These are phyloP conservation scores for Meandrina meandrites DNA, from an alignment of 92 coral and sea anemone genomes.

Conservation along the genomic window DNA sequence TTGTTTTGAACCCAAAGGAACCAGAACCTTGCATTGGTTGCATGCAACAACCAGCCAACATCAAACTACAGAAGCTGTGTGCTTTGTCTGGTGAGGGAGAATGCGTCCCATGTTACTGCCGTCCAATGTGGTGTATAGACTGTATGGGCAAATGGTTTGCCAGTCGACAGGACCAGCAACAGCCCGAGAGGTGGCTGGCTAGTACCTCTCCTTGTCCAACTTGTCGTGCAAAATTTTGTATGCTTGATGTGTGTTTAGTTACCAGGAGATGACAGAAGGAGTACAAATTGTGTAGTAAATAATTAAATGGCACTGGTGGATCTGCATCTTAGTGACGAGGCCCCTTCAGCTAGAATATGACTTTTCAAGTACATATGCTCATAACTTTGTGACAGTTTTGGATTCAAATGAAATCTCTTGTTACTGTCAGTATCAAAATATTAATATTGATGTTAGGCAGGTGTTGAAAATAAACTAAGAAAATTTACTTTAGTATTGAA, in stretches of 20 bases:
- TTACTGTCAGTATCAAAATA: no score
- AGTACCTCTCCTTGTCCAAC: slow-evolving; percentile 95
- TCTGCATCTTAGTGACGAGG: neutral
- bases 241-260: slow-evolving; percentile 88
- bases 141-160: slow-evolving; percentile 99
- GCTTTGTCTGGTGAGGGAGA: slow-evolving; percentile 82
- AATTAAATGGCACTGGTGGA: neutral
- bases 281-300: no score
- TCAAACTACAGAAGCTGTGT: slow-evolving; percentile 92
- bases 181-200: slow-evolving; percentile 93
- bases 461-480: no score
- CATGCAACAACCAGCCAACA: slow-evolving; percentile 87
- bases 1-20: slow-evolving; percentile 38
- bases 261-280: slow-evolving; percentile 45
- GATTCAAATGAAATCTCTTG: no score
- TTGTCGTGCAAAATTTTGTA: slow-evolving; percentile 89
- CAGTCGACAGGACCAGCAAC: slow-evolving; percentile 92
- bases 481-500: no score
- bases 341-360: neutral
- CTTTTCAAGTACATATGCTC: no score
- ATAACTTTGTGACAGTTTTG: no score
- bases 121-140: slow-evolving; percentile 98
- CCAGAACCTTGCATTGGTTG: slow-evolving; percentile 97
- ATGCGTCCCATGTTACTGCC: slow-evolving; percentile 89
- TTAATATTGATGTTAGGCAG: no score